Base-by-base conservation (phyloP, 2,888 invertebrate genomes). In the Xanthia togata region DNA sequence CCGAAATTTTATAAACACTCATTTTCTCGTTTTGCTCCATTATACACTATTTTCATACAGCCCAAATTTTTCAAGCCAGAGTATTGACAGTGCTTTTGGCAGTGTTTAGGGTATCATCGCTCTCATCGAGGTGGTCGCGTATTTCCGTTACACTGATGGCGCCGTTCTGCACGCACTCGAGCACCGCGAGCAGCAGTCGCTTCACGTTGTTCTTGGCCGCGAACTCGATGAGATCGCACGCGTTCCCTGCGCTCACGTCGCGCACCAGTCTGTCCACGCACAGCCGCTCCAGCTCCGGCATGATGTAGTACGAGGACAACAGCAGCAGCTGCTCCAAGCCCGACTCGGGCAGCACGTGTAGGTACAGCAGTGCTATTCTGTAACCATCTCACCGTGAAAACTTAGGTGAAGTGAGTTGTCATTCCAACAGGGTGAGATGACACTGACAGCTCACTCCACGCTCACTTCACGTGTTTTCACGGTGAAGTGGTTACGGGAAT, bases 271-370 rank as follows among this genome's bases (percentile, higher is more conserved):
- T 89, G 64, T 91, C 87, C 11, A 93, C 90, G 78, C 94, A 94
- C 69, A 87, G 90, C 81, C 89, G 89, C 73, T 93, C 93, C 57
- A 94, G 85, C 57, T 92, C 92, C 11, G 91, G 91, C 89, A 94
- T 94, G 87, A 93, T 92, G 73, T 93, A 94, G 64, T 89, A 91
- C 0, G 90, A 87, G 2, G 94, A 90, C 1, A 94, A 82, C 0
- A 93, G 82, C 63, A 94, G 69, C 4, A 94, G 83, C 63, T 93
- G 92, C 53, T 91, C 90, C 60, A 93, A 73, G 0, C 91, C 93
- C 0, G 73, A 75, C 0, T 91, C 87, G 0, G 94, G 93, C 9
- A 94, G 70, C 5, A 65, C 87, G n/a, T 70, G 71, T 35, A 93
- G 81, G 76, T 94, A 94, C 6, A n/a, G n/a, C n/a, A n/a, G n/a